Evolutionary conservation across 2,797 vertebrate species (phyloP), one percentile per base, ranked within the genome.

Genomic region (Heteromormyrus szaboi): DNA sequence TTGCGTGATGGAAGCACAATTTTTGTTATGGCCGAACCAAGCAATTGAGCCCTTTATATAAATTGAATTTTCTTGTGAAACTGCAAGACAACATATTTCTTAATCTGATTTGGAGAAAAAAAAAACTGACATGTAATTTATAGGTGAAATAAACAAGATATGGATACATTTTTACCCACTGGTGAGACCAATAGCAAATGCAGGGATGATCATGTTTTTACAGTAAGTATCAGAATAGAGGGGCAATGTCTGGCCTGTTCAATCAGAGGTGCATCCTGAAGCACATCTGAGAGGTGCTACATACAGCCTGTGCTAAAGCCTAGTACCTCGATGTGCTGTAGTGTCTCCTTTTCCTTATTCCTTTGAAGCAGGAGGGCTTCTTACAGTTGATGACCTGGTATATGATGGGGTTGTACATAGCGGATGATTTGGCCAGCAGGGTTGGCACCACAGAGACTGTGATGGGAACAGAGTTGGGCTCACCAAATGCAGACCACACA

Each of bases 331-430:
- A 95, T 87, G 94, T 96, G 91, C 93, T 95, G 88, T 91, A 93
- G 90, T 94, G 94, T 59, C 91, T 94, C 89, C 92, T 95, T 91
- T 95, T 96, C 90, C 93, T 95, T 91, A 94, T 84, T 54, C 81
- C 87, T 91, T 92, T 95, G 84, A 94, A 92, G 76, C 95, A 95
- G 88, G 91, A 90, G 0, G 91, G 72, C 0, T 92, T 95, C 91
- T 95, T 97, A 89, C 96, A 96, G 29, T 97, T 95, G 3, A 97
- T 96, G n/a, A 99, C 94, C 93, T 99, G 98, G 94, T 99, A 99
- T 90, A 99, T 99, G 91, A 99, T 97, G 2, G 98, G 98, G 92
- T 99, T 99, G 94, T 99, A 99, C 98, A 99, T 97, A 37, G 98
- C 97, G 19, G 98, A 96, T 0, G 98, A 99, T 92, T 99, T 99